phyloP scores from a whole-genome alignment of 2,113 vertebrate genomes.

The Cariama cristata region DNA sequence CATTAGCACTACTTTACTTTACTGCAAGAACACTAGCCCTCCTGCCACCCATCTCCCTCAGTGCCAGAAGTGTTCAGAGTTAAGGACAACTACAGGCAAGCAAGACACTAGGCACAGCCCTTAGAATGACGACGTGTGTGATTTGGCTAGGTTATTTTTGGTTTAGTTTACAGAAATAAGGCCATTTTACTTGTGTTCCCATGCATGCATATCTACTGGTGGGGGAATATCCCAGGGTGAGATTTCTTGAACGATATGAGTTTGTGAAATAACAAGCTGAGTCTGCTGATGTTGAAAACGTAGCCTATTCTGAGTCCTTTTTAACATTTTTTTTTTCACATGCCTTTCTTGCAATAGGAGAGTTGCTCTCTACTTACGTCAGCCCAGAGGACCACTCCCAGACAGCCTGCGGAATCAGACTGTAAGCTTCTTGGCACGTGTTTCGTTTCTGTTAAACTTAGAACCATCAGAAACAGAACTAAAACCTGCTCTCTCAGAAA shows the following conservation, averaged over 20 bases:
- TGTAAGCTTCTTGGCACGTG: slow-evolving; percentile 32
- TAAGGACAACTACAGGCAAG: not conserved
- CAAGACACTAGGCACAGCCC: not conserved
- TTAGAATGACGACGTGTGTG: accelerated
- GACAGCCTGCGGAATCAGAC: not conserved
- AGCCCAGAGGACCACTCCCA: slow-evolving; percentile 29
- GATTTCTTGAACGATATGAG: accelerated
- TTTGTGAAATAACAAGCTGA: not conserved
- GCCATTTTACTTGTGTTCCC: not conserved
- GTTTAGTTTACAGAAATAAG: not conserved
- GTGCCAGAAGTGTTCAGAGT: not conserved
- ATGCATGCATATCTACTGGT: not conserved
- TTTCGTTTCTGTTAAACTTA: not conserved
- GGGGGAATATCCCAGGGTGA: not conserved
- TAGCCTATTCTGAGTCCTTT: not conserved
- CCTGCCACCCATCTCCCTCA: not conserved
- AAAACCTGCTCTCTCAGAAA: not conserved
- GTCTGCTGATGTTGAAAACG: not conserved
- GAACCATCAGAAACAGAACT: not conserved
- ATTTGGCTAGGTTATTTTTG: not conserved
- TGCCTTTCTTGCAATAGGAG: not conserved
- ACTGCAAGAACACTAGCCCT: not conserved
- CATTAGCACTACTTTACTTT: not conserved
- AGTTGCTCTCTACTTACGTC: not conserved
- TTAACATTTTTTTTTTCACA: not conserved